phyloP scores from a whole-genome alignment of 2,113 vertebrate genomes.

The Diadophis punctatus region DNA sequence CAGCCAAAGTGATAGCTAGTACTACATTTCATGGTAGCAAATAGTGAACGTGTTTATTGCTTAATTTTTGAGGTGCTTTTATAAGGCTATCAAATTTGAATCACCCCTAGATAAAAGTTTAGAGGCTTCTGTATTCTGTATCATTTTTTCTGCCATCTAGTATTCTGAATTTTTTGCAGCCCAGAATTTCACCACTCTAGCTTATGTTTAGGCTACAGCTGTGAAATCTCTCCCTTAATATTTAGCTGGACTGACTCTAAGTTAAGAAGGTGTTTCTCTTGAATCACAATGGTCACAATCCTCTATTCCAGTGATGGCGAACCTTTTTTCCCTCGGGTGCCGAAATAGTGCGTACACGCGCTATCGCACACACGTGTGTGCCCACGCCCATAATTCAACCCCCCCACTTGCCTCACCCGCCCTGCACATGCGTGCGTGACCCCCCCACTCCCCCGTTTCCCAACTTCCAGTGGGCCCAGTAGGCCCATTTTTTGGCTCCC shows the following conservation, averaged over 20 bases:
- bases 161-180: neutral
- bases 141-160: neutral
- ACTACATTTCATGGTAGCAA: neutral
- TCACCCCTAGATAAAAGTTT: neutral
- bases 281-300: neutral
- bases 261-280: neutral
- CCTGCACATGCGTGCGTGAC: no score
- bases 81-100: neutral
- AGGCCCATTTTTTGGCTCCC: no score
- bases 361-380: no score
- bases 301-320: no score
- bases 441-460: no score
- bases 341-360: no score
- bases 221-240: neutral
- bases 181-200: neutral
- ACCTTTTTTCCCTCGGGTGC: no score
- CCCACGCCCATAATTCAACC: no score
- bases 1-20: neutral
- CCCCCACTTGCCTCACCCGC: no score
- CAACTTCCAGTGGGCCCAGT: no score
- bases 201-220: neutral
- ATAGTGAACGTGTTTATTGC: neutral
- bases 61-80: neutral
- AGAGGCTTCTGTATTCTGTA: neutral
- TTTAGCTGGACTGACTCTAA: neutral